Evolutionary conservation across 1,140 invertebrate genomes (phyloP).

Genomic region (Pectinophora gossypiella): DNA sequence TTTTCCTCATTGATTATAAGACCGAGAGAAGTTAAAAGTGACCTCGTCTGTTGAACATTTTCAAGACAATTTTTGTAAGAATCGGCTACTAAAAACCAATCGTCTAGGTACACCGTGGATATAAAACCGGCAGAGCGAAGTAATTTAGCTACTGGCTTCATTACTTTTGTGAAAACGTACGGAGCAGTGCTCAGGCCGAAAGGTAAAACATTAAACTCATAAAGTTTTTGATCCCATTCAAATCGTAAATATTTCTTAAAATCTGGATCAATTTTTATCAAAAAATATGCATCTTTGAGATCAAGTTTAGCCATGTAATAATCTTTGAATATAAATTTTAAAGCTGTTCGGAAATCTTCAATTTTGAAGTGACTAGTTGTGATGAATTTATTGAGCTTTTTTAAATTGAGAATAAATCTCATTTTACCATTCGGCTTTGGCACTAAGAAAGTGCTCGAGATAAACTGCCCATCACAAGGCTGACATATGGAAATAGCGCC

Average conservation of each 20-base stretch:
- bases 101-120: slow-evolving; percentile 6
- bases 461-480: slow-evolving; percentile 18
- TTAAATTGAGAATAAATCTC: slow-evolving; percentile 29
- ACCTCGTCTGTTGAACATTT: not conserved
- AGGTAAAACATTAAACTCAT: slow-evolving; percentile 3
- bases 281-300: slow-evolving; percentile 14
- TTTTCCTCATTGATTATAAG: slow-evolving; percentile 7
- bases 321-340: slow-evolving; percentile 19
- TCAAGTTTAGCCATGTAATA: slow-evolving; percentile 21
- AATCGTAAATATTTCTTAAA: slow-evolving; percentile 7
- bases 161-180: slow-evolving; percentile 7
- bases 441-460: slow-evolving; percentile 25
- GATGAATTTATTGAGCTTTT: slow-evolving; percentile 27
- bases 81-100: slow-evolving; percentile 1
- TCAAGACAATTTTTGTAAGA: not conserved
- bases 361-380: slow-evolving; percentile 24
- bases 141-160: slow-evolving; percentile 1
- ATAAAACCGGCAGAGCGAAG: not conserved
- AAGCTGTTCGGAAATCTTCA: slow-evolving; percentile 24
- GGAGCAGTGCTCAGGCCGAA: slow-evolving; percentile 5
- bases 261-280: slow-evolving; percentile 4
- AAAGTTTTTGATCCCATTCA: slow-evolving; percentile 1
- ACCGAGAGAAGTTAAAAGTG: slow-evolving; percentile 1
- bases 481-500: slow-evolving; percentile 4
- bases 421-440: slow-evolving; percentile 26